A percentile compares a stretch with the other conserved stretches of the same genome.
phyloP scores from a whole-genome alignment of 2,888 invertebrate species.

The Drosophila prolongata region DNA sequence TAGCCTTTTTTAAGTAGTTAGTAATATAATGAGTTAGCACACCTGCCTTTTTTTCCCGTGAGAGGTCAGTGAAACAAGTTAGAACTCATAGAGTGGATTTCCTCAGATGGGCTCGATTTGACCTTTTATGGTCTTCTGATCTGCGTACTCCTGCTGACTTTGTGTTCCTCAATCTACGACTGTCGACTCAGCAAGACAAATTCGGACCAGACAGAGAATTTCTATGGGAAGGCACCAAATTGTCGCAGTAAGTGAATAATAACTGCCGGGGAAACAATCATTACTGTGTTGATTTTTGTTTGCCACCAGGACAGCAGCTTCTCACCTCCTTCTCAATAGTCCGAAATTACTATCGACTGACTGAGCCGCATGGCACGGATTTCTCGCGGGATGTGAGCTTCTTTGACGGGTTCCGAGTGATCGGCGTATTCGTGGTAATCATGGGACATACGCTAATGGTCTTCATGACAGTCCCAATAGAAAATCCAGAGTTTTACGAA shows the following conservation, averaged over 20 bases:
- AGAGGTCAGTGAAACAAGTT: too few species aligned
- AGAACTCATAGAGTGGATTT: neutral
- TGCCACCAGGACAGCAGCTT: slow-evolving; percentile 55
- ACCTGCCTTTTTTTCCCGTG: too few species aligned
- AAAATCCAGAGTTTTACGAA: slow-evolving; percentile 79
- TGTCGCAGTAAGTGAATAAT: slow-evolving; percentile 40
- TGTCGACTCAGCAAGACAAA: slow-evolving; percentile 55
- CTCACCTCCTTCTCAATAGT: slow-evolving; percentile 77
- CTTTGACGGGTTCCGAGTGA: slow-evolving; percentile 74
- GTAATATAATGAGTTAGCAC: too few species aligned
- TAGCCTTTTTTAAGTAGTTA: too few species aligned
- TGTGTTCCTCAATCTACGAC: slow-evolving; percentile 56
- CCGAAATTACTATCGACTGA: slow-evolving; percentile 80
- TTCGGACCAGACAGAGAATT: slow-evolving; percentile 42
- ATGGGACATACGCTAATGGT: slow-evolving; percentile 70
- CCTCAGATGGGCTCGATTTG: slow-evolving; percentile 64
- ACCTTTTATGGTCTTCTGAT: slow-evolving; percentile 51
- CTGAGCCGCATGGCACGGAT: slow-evolving; percentile 45
- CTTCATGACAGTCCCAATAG: slow-evolving; percentile 64
- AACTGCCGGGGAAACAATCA: accelerated
- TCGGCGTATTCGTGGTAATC: slow-evolving; percentile 71
- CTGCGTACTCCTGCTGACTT: slow-evolving; percentile 42
- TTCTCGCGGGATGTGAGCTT: slow-evolving; percentile 69
- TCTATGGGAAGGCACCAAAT: slow-evolving; percentile 54
- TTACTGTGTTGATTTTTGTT: neutral